Conservation (phyloP, 2,113 vertebrate genomes). For the Pipra filicauda region DNA sequence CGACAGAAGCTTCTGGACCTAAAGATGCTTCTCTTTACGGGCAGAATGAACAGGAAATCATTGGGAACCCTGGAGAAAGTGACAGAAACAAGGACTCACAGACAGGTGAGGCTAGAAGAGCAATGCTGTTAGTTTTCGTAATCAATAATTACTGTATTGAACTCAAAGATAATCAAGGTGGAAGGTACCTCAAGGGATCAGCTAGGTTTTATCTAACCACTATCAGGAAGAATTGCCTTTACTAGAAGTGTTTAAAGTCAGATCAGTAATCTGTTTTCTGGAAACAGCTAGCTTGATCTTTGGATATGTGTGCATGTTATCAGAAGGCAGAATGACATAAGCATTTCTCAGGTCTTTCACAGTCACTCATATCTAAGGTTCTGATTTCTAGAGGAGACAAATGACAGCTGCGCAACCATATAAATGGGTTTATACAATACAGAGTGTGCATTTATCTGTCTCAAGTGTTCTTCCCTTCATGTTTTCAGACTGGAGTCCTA, state of each 20-base stretch:
- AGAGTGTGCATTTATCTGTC: background rate
- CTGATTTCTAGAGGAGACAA: background rate
- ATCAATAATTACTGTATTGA: background rate
- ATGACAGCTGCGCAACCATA: background rate
- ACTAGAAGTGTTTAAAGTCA: background rate
- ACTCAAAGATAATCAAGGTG: background rate
- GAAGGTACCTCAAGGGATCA: background rate
- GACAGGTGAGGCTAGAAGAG: constrained; percentile 16
- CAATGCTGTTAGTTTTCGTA: background rate
- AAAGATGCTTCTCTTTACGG: background rate
- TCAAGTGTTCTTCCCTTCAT: background rate
- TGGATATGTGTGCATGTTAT: fast-evolving
- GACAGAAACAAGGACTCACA: background rate
- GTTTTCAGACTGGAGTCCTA: constrained; percentile 7
- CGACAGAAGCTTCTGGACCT: background rate
- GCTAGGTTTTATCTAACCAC: background rate
- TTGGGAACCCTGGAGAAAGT: background rate
- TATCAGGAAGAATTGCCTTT: background rate
- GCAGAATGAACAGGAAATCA: background rate
- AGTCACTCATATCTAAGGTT: background rate
- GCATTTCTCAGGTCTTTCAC: background rate
- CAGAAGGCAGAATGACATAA: background rate
- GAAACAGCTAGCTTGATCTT: background rate
- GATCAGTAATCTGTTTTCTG: background rate
- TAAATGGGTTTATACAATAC: background rate